These are phyloP conservation scores for Phragmatobia fuliginosa DNA, from an alignment of 2,888 invertebrate genomes.

Conservation along the genomic window DNA sequence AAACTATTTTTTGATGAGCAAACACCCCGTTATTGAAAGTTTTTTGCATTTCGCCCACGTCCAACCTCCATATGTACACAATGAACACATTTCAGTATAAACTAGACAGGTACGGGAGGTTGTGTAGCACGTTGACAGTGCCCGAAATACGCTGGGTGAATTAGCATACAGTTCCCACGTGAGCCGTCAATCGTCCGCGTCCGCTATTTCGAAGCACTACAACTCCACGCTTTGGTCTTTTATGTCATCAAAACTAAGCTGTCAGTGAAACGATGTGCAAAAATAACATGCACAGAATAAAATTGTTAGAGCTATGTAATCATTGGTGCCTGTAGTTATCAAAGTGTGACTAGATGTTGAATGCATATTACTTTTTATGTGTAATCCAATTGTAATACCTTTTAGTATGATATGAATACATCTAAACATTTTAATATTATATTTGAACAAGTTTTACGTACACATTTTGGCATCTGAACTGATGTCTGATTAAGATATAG, in stretches of 20 bases:
- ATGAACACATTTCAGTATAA: not conserved
- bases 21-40: conserved; percentile 48
- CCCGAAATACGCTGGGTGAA: conserved; percentile 64
- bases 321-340: not conserved
- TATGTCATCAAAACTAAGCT: conserved; percentile 47
- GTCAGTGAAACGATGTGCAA: conserved; percentile 34
- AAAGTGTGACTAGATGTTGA: not conserved
- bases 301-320: conserved; percentile 6
- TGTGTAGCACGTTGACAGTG: conserved; percentile 61
- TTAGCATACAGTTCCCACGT: conserved; percentile 77
- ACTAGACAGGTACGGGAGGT: conserved; percentile 41
- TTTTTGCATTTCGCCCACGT: conserved; percentile 52
- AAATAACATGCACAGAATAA: conserved; percentile 20
- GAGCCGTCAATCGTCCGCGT: conserved; percentile 66
- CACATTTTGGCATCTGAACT: too few species aligned
- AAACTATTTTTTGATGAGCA: conserved; percentile 33
- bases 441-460: too few species aligned
- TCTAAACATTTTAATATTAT: too few species aligned
- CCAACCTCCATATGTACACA: conserved; percentile 24
- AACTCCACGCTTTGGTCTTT: conserved; percentile 58
- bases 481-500: too few species aligned
- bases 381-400: not conserved
- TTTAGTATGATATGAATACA: too few species aligned
- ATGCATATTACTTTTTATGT: not conserved
- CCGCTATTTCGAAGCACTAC: conserved; percentile 41